Evolutionary conservation across 2,113 vertebrate species (phyloP), one percentile per base, ranked within the genome.

Genomic region (Picathartes gymnocephalus): DNA sequence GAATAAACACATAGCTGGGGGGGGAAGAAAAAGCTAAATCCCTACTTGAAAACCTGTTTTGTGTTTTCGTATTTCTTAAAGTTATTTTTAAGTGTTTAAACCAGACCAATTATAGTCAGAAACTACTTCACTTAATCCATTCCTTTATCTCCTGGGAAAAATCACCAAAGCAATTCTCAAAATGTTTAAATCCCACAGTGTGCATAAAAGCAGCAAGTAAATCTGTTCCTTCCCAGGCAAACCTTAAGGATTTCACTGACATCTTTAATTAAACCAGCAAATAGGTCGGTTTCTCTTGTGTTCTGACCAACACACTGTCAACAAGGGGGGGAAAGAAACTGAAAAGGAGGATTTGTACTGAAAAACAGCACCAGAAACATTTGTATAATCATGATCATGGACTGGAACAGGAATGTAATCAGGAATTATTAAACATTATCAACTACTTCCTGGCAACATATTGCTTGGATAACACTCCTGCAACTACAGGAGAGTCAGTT

Each of bases 201-300:
- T 88, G 70, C 90, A 96, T 96, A 96, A 95, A 97, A 94, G 91
- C 79, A 92, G 69, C 81, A 72, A 97, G 85, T 88, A 97, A 97
- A 96, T 96, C 92, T 97, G 84, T 86, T 95, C 58, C 77, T 96
- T 97, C 90, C 92, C 94, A 96, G 85, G 85, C 64, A 96, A 97
- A 95, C 60, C 72, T 93, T 93, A 42, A 97, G 90, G 76, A 95
- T 93, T 95, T 91, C 90, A 84, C 88, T 95, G 93, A 93, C 87
- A 96, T 96, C 92, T 96, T 97, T 97, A 97, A 97, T 97, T 97
- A 97, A 97, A 97, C 66, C 60, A 97, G 94, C 88, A 97, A 95
- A 97, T 94, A 97, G 87, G 82, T 96, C 47, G 37, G 83, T 94
- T 88, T 94, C 83, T 91, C 91, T 97, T 94, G 76, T 95, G 77